Evolutionary conservation across 2,113 vertebrate species (phyloP), one percentile per base, ranked within the genome.

Genomic region (Pithys albifrons): DNA sequence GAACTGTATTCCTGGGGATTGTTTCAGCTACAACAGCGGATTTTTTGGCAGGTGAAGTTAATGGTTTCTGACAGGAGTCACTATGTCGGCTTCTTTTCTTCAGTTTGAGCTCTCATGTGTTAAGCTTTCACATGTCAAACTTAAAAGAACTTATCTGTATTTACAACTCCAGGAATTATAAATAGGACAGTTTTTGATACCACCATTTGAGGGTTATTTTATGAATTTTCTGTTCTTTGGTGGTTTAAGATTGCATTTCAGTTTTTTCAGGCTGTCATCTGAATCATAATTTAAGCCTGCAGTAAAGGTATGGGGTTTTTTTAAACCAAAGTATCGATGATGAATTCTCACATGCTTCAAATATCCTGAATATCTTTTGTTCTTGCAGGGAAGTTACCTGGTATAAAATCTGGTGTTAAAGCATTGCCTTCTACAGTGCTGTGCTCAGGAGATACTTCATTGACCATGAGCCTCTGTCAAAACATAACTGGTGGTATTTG

Each of bases 11-110:
- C 69, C 88, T n/a, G 62, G 61, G 49, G 29, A 95, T 70, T 81
- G 54, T 94, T 97, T 91, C 73, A 93, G 71, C 82, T 28, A 15
- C 65, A 75, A 9, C 41, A 43, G 48, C 45, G 58, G 35, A n/a
- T 86, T 72, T 86, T 91, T 87, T 88, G 69, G 64, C 65, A 76
- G 85, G 89, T 95, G 77, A 97, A 88, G 75, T 83, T 94, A 96
- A 93, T 91, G 91, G 48, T 88, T 96, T 89, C 74, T 93, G 83
- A 96, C 96, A 94, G 52, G 43, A 48, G 67, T 75, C 77, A 69
- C 78, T 76, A 7, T 88, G 59, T 81, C 94, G 57, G 69, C 91
- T 97, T 80, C 51, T 95, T 92, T 96, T 93, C 87, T 67, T 75
- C 91, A 78, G 61, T 91, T 43, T 94, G 85, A 89, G 73, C 66